Evolutionary conservation across 2,797 vertebrate species (phyloP).

Genomic region (Lophius americanus): DNA sequence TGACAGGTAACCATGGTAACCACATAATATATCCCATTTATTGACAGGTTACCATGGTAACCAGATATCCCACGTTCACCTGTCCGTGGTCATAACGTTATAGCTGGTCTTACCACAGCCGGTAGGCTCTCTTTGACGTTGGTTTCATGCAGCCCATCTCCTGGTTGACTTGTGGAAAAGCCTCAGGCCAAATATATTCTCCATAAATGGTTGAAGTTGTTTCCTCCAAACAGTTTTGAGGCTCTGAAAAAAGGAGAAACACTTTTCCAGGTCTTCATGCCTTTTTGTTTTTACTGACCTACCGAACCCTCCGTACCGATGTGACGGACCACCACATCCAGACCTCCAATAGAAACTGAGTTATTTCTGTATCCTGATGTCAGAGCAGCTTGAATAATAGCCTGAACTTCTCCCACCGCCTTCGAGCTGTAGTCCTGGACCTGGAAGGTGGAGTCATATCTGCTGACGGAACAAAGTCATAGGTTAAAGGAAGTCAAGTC

Average conservation of each 20-base stretch:
- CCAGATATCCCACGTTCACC: too few species aligned
- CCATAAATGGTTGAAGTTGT: constrained; percentile 64
- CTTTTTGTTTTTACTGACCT: neutral
- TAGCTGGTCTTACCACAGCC: constrained; percentile 78
- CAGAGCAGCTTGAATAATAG: constrained; percentile 51
- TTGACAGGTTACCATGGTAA: too few species aligned
- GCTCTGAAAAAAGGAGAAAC: constrained; percentile 58
- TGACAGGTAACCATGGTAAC: too few species aligned
- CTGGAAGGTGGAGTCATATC: constrained; percentile 74
- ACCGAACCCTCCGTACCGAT: constrained; percentile 57
- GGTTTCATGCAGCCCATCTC: constrained; percentile 64
- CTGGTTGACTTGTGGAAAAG: constrained; percentile 59
- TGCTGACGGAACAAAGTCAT: constrained; percentile 35
- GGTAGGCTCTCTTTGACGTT: constrained; percentile 40
- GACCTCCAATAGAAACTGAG: constrained; percentile 50
- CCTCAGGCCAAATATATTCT: constrained; percentile 72
- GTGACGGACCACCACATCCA: constrained; percentile 30
- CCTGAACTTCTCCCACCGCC: constrained; percentile 19
- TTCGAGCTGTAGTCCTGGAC: constrained; percentile 45
- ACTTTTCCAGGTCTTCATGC: neutral
- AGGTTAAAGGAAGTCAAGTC: neutral
- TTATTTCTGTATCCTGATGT: constrained; percentile 44
- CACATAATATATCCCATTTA: too few species aligned
- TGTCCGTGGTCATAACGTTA: too few species aligned
- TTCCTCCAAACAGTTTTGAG: constrained; percentile 71